phyloP scores from a whole-genome alignment of 2,797 vertebrate species.

The Amniataba percoides region DNA sequence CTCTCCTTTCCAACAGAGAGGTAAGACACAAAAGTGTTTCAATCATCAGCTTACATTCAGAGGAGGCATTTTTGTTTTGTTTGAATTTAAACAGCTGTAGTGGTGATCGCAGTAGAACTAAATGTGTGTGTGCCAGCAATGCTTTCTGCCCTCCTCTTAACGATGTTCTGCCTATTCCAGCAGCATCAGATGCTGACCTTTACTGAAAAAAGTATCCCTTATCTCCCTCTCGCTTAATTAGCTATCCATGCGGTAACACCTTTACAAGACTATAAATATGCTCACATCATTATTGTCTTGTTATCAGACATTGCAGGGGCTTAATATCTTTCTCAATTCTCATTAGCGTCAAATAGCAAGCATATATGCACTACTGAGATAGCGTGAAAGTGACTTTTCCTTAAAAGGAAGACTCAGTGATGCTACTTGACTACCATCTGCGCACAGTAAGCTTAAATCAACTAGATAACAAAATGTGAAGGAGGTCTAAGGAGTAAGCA shows the following conservation, averaged over 20 bases:
- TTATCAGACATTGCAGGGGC: conserved; percentile 63
- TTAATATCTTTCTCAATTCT: conserved; percentile 67
- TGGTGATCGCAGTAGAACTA: conserved; percentile 2
- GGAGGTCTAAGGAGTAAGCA: neutral
- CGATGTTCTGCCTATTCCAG: conserved; percentile 7
- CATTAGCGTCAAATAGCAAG: conserved; percentile 56
- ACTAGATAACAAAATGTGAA: conserved; percentile 33
- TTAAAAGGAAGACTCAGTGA: conserved; percentile 19
- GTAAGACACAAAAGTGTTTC: conserved; percentile 32
- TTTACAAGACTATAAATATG: conserved; percentile 70
- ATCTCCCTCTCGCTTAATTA: conserved; percentile 74
- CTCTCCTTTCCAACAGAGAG: conserved; percentile 42
- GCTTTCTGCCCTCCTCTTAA: conserved; percentile 17
- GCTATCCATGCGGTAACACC: conserved; percentile 56
- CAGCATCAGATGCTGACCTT: conserved; percentile 57
- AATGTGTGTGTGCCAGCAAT: neutral
- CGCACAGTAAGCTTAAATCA: conserved; percentile 7
- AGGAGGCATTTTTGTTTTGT: conserved; percentile 27
- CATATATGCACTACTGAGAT: conserved; percentile 39
- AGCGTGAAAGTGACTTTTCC: conserved; percentile 44
- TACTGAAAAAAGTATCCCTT: conserved; percentile 48
- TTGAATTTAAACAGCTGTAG: conserved; percentile 1
- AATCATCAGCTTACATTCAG: conserved; percentile 37
- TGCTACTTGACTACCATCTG: conserved; percentile 25
- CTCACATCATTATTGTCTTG: conserved; percentile 65